phyloP scores from a whole-genome alignment of 2,797 vertebrate genomes.

The Serranus cabrilla region DNA sequence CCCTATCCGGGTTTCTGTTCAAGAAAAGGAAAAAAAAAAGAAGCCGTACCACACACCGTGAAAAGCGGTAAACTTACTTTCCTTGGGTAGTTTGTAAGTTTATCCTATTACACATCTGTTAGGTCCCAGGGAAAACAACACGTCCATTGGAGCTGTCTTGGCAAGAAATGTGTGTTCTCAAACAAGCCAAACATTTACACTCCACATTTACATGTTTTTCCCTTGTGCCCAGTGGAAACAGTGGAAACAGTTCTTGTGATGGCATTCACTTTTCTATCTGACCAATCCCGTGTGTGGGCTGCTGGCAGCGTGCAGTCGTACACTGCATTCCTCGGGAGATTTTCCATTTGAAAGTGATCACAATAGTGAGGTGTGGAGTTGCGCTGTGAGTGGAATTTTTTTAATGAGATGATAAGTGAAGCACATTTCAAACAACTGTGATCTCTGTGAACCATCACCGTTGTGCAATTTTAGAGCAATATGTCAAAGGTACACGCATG shows the following conservation, averaged over 20 bases:
- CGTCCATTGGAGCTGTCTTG: slow-evolving; percentile 64
- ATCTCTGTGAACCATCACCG: slow-evolving; percentile 26
- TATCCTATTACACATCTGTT: slow-evolving; percentile 69
- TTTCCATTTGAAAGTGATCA: slow-evolving; percentile 81
- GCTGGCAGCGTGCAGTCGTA: slow-evolving; percentile 63
- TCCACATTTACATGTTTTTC: slow-evolving; percentile 76
- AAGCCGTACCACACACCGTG: slow-evolving; percentile 49
- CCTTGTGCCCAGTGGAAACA: slow-evolving; percentile 80
- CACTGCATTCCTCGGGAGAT: slow-evolving; percentile 75
- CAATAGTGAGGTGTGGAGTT: slow-evolving; percentile 74
- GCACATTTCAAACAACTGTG: slow-evolving; percentile 55
- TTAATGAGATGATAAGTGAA: slow-evolving; percentile 54
- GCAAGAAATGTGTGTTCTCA: slow-evolving; percentile 69
- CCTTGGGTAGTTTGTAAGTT: slow-evolving; percentile 65
- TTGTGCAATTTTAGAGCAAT: slow-evolving; percentile 20
- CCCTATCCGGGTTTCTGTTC: slow-evolving; percentile 35
- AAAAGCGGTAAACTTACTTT: slow-evolving; percentile 63
- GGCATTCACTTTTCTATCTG: slow-evolving; percentile 72
- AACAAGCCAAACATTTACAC: slow-evolving; percentile 80
- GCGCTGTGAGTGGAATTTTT: slow-evolving; percentile 54
- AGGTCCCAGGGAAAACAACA: slow-evolving; percentile 68
- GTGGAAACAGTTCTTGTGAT: slow-evolving; percentile 71
- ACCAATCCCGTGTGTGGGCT: slow-evolving; percentile 77
- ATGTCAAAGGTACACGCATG: slow-evolving; percentile 40
- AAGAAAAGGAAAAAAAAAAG: not conserved